Base-by-base conservation (phyloP, 2,113 vertebrate species). In the Carassius auratus region DNA sequence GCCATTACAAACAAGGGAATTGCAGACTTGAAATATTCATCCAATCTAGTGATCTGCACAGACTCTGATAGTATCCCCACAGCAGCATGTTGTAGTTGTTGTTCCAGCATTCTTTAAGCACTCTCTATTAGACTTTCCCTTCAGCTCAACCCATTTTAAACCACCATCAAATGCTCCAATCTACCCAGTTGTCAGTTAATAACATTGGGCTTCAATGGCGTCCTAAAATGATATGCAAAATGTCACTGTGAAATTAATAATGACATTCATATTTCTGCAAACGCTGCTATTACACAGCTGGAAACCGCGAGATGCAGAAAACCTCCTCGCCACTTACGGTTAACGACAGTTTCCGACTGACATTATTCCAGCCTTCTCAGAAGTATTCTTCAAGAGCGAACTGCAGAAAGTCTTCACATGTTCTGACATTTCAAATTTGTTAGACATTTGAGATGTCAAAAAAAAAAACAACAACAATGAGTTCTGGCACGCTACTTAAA, bases 211-310 rank as follows among this genome's bases (percentile, higher is more conserved):
- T 83, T 74, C 62, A 62, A 81, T 36, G 81, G 36, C 38, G 36
- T 78, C n/a, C 48, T 78, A 85, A 84, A 82, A 87, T 79, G 26
- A 57, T 83, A 85, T 85, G 87, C 83, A 86, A 86, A 89, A 89
- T 88, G 86, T 66, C 88, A 88, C 38, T 1, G 74, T 62, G 52
- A 85, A 86, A 89, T 89, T 88, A 89, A 89, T 89, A 86, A 88
- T 83, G 82, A 75, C 85, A 83, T 89, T 88, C 59, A 78, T 75
- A 69, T 81, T 81, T 81, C 80, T 68, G 78, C 76, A 62, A 86
- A 86, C 52, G 50, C 62, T 59, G 86, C 62, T 77, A 85, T 88
- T 88, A 88, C 82, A 26, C 82, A 86, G 82, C 64, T 75, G 82
- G 88, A 84, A 82, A 73, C 21, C 33, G 23, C 6, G 23, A 86